Conservation (phyloP, 1,140 invertebrate species). For the Drosophila tropicalis region DNA sequence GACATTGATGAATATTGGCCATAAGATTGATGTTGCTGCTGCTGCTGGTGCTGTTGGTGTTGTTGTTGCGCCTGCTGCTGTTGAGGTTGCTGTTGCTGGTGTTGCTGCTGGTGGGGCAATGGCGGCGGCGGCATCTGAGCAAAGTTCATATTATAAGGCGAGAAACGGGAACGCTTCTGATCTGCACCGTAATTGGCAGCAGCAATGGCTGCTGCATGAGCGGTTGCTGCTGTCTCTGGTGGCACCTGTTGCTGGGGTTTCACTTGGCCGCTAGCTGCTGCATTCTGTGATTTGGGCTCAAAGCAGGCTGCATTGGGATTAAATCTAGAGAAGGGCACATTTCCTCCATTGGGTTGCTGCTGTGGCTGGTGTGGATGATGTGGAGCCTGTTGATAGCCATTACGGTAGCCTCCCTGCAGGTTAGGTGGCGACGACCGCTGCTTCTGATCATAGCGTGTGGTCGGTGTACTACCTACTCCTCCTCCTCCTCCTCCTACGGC, state of each 20-base stretch:
- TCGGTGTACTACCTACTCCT: slow-evolving; percentile 24
- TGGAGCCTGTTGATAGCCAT: slow-evolving; percentile 55
- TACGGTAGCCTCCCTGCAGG: slow-evolving; percentile 53
- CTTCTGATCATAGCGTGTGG: slow-evolving; percentile 66
- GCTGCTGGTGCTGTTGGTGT: slow-evolving; percentile 33
- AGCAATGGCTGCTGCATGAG: slow-evolving; percentile 34
- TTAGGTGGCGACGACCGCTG: slow-evolving; percentile 58
- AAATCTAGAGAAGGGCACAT: slow-evolving; percentile 62
- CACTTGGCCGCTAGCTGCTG: slow-evolving; percentile 20
- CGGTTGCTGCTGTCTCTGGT: slow-evolving; percentile 44
- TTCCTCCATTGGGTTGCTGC: slow-evolving; percentile 52
- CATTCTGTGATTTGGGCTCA: slow-evolving; percentile 59
- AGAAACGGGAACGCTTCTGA: slow-evolving; percentile 70
- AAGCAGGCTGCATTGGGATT: slow-evolving; percentile 74
- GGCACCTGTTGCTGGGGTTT: slow-evolving; percentile 44
- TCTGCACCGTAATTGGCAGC: slow-evolving; percentile 63
- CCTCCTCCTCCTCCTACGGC: slow-evolving; percentile 33
- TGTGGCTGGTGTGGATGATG: slow-evolving; percentile 47
- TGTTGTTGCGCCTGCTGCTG: slow-evolving; percentile 38
- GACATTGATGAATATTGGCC: slow-evolving; percentile 69
- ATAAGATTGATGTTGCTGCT: slow-evolving; percentile 54
- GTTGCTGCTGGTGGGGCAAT: slow-evolving; percentile 51
- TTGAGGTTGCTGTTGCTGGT: slow-evolving; percentile 29
- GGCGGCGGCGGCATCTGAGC: slow-evolving; percentile 65
- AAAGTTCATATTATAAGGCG: slow-evolving; percentile 64